A percentile compares a stretch with the other conserved stretches of the same genome.
These are phyloP conservation scores for Parauchenoglanis ngamensis DNA, from an alignment of 2,797 vertebrate genomes.

Conservation along the genomic window DNA sequence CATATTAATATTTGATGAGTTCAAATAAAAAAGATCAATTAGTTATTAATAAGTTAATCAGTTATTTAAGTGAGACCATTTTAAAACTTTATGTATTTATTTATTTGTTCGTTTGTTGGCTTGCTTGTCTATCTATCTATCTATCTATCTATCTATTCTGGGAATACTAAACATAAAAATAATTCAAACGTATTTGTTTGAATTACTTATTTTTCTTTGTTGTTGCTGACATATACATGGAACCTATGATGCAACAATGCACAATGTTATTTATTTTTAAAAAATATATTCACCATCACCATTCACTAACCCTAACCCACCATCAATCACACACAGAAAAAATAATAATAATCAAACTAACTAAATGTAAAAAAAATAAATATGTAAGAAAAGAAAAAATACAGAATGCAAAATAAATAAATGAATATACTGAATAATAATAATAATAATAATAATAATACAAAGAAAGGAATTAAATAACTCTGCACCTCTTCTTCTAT, in stretches of 20 bases:
- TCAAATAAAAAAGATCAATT: background rate
- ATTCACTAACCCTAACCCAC: no score
- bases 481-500: slow-evolving; percentile 40
- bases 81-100: background rate
- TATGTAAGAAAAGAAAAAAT: background rate
- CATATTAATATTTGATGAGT: background rate
- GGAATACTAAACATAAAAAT: no score
- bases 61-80: background rate
- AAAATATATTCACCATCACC: no score
- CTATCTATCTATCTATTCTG: no score
- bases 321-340: no score
- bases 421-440: background rate
- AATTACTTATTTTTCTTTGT: background rate
- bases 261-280: no score
- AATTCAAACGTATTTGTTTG: no score
- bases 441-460: background rate
- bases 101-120: background rate
- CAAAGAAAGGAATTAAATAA: no score
- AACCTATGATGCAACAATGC: no score
- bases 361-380: no score
- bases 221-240: background rate
- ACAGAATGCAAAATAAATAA: background rate
- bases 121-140: no score
- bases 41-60: background rate
- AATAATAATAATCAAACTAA: no score